Evolutionary conservation across 2,888 invertebrate genomes (phyloP).

Genomic region (Molanna angustata): DNA sequence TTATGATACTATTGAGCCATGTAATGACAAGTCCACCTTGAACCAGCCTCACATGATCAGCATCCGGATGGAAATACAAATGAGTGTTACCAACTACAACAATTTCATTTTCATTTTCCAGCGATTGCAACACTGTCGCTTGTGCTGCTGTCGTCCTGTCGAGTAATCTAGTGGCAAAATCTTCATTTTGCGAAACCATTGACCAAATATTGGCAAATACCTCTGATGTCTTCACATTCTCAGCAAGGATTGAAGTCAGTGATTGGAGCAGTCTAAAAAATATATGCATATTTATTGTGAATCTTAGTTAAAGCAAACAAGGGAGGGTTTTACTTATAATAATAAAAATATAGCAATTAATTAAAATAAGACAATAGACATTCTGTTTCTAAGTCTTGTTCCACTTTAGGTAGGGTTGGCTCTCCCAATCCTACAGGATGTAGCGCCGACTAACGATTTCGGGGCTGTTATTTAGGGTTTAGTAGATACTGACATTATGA

Average conservation of each 20-base stretch:
- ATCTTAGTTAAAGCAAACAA: too few relatives aligned
- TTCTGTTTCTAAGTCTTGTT: too few relatives aligned
- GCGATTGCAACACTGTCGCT: slow-evolving; percentile 57
- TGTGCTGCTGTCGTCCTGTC: slow-evolving; percentile 68
- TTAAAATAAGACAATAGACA: not conserved
- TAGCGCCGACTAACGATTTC: not conserved
- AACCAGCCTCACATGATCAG: slow-evolving; percentile 83
- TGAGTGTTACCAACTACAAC: slow-evolving; percentile 84
- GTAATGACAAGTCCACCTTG: slow-evolving; percentile 75
- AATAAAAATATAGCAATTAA: not conserved
- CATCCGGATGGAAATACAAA: slow-evolving; percentile 89
- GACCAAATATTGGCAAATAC: slow-evolving; percentile 60
- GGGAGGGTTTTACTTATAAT: too few relatives aligned
- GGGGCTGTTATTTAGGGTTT: too few relatives aligned
- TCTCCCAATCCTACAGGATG: not conserved
- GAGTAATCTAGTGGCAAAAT: slow-evolving; percentile 57
- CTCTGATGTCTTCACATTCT: slow-evolving; percentile 53
- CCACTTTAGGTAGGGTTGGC: too few relatives aligned
- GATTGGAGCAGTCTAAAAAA: slow-evolving; percentile 51
- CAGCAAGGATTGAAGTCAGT: slow-evolving; percentile 57
- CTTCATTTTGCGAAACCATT: slow-evolving; percentile 56
- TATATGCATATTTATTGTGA: not conserved
- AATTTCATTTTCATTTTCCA: slow-evolving; percentile 55
- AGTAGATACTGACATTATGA: too few relatives aligned
- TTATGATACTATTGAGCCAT: slow-evolving; percentile 62